Base-by-base conservation (phyloP, 1,140 invertebrate species). In the Hyposmocoma kahamanoa region DNA sequence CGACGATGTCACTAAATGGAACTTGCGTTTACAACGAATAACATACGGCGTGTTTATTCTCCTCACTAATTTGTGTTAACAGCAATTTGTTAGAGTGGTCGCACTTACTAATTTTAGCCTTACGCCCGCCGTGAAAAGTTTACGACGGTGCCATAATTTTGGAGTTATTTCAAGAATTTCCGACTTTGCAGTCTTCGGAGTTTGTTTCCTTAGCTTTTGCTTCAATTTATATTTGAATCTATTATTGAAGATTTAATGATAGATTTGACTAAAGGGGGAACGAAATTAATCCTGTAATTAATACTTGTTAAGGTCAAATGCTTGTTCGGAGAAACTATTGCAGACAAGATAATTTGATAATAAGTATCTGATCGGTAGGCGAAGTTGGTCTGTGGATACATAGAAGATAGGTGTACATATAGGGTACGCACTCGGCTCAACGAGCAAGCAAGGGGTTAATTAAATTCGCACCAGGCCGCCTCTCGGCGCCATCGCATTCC, bases 381-480 rank as follows among this genome's bases (percentile, higher is more conserved):
- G n/a, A n/a, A n/a, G n/a, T n/a, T n/a, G n/a, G n/a, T n/a, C n/a
- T n/a, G n/a, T n/a, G n/a, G n/a, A n/a, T n/a, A n/a, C n/a, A n/a
- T n/a, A n/a, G n/a, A n/a, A n/a, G n/a, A n/a, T 34, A 34, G 30
- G 28, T 42, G 49, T 56, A 42, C 18, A 51, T 62, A 57, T n/a
- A n/a, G n/a, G n/a, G 59, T 66, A 71, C 59, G 58, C 57, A 58
- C 60, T 65, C 62, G 75, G 59, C 68, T 67, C 68, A 73, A 75
- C 74, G 74, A 74, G 76, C 71, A 62, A 63, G 58, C 60, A 70
- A 79, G 73, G 80, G 78, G 78, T 83, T 84, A 83, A 84, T 84
- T 84, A 84, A 84, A 83, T 84, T 84, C 70, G 72, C 81, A 83
- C 75, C 73, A 77, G 67, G 66, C 72, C 5, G 66, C 56, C 72